Evolutionary conservation across 30 jellyfish, hydroid and myxozoan species (phyloP), one percentile per base, ranked within the genome.

Genomic region (Calvadosia cruxmelitensis): DNA sequence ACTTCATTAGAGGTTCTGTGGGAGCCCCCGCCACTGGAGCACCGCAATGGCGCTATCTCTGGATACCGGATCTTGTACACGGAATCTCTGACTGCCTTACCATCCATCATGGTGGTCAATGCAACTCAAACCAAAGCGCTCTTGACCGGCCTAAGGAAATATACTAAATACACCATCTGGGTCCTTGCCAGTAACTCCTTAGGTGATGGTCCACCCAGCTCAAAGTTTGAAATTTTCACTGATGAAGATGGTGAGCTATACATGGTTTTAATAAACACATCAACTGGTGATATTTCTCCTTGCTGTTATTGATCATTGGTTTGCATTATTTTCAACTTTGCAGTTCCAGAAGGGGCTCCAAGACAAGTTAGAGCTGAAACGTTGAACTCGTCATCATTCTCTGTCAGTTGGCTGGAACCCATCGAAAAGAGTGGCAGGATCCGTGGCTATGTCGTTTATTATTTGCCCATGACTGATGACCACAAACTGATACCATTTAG

Each of bases 281-380:
- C n/a, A n/a, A n/a, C n/a, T n/a, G n/a, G n/a, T n/a, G n/a, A n/a
- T n/a, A n/a, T n/a, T n/a, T n/a, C n/a, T n/a, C n/a, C n/a, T n/a
- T n/a, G n/a, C n/a, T n/a, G n/a, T n/a, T n/a, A n/a, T n/a, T n/a
- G n/a, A n/a, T n/a, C n/a, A n/a, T n/a, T n/a, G n/a, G n/a, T n/a
- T n/a, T n/a, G n/a, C n/a, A n/a, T n/a, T n/a, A n/a, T n/a, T n/a
- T n/a, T n/a, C n/a, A n/a, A n/a, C 30, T 5, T 2, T 70, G 23
- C 65, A 89, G 98, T 82, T 29, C 98, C 98, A 7, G 94, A 89
- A 48, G 94, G 93, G 3, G 98, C 98, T 3, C 98, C 98, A 33
- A 73, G 84, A 51, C 64, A 84, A 42, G 74, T 89, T 28, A 81
- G 79, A 62, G 95, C 90, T 7, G 92, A 77, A 50, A 93, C 95